These are phyloP conservation scores for Cyprinella venusta DNA, from an alignment of 2,797 vertebrate species.

Conservation along the genomic window DNA sequence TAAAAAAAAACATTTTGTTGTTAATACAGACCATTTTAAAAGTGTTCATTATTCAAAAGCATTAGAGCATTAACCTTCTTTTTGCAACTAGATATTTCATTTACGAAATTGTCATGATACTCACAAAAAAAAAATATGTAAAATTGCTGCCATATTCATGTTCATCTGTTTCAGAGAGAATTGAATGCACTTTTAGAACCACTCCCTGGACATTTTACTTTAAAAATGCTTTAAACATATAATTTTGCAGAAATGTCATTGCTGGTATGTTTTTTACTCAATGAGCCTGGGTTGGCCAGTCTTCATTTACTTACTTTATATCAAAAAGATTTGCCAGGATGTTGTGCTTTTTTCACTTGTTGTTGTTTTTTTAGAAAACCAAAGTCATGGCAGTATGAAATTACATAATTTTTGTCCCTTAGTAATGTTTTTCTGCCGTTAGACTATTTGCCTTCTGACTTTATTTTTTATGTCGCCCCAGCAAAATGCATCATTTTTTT, in stretches of 20 bases:
- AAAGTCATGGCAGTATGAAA: neutral
- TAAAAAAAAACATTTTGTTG: too few relatives aligned
- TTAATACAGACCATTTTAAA: too few relatives aligned
- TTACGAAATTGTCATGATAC: neutral
- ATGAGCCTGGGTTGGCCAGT: too few relatives aligned
- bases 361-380: neutral
- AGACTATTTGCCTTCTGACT: conserved; percentile 7
- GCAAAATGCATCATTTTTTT: conserved; percentile 11
- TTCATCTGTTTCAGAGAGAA: neutral
- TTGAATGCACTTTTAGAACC: neutral
- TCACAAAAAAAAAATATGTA: neutral
- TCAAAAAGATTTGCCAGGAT: neutral
- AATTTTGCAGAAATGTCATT: neutral
- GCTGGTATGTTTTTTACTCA: neutral
- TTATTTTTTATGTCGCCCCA: neutral
- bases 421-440: conserved; percentile 5
- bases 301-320: too few relatives aligned
- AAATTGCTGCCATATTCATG: neutral
- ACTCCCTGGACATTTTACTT: neutral
- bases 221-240: neutral
- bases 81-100: too few relatives aligned
- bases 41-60: too few relatives aligned
- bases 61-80: too few relatives aligned
- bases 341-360: neutral
- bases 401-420: neutral